phyloP scores from a whole-genome alignment of 2,888 invertebrate species.

The Stenodema calcarata region DNA sequence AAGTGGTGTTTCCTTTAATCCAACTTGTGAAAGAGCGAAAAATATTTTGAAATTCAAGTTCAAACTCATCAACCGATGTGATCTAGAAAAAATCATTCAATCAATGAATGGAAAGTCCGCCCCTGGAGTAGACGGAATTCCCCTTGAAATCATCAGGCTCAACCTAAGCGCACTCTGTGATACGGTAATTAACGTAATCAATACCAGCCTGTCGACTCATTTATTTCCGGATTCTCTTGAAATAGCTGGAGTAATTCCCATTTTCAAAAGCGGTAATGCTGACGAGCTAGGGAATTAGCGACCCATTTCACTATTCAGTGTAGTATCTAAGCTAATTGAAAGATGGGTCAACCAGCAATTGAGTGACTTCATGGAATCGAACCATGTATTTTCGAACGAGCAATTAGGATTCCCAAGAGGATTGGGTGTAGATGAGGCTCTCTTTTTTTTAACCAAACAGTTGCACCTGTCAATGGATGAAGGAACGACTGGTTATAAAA shows the following conservation, averaged over 20 bases:
- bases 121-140: background rate
- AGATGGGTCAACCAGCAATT: no score
- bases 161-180: background rate
- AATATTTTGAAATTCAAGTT: background rate
- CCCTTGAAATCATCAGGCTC: background rate
- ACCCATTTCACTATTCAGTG: slow-evolving; percentile 38
- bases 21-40: no score
- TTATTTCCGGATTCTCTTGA: slow-evolving; percentile 47
- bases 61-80: background rate
- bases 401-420: background rate
- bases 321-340: background rate
- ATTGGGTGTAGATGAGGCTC: no score
- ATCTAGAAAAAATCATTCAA: background rate
- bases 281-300: slow-evolving; percentile 39
- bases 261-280: slow-evolving; percentile 37
- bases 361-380: background rate
- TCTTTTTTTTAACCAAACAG: no score
- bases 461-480: no score
- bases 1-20: no score
- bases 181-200: slow-evolving; percentile 36
- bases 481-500: no score
- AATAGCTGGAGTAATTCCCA: slow-evolving; percentile 41
- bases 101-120: slow-evolving; percentile 7
- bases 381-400: background rate
- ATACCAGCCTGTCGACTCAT: slow-evolving; percentile 35